Evolutionary conservation across 2,113 vertebrate genomes (phyloP), one percentile per base, ranked within the genome.

Genomic region (Tamias sibiricus): DNA sequence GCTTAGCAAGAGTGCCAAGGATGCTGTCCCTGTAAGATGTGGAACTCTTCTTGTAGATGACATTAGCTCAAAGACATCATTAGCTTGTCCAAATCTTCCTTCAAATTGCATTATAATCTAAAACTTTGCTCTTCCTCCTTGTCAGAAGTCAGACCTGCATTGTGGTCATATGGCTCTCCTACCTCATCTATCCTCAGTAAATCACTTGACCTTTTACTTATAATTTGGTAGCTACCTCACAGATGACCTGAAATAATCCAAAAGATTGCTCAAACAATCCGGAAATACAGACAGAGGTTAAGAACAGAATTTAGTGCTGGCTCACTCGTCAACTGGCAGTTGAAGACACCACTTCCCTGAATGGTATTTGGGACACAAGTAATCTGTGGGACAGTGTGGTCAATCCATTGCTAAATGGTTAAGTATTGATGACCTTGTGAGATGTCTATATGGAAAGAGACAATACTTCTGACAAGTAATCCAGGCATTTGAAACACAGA

Each of bases 131-230:
- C 4, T 4, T 90, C 2, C 9, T 49, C 40, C 1, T 75, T 83
- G 24, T 68, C 26, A 42, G 6, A 0, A 0, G 4, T 62, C 30
- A 75, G 54, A 19, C 12, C 19, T 82, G 32, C 12, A 30, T 32
- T 9, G 0, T 4, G 11, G 2, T 35, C 30, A 16, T 24, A 44
- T 52, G 35, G 26, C 8, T 9, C 3, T 72, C 59, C 37, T 6
- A 22, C 14, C 28, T 66, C 35, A 19, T 7, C 35, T 90, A 24
- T 17, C 13, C 42, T 10, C 4, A 42, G 9, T 42, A n/a, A 90
- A 19, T 49, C 17, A 40, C 2, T 26, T 69, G 0, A 40, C 30
- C 16, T 2, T 83, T 6, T 40, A 30, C n/a, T 59, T 54, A 19
- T 5, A 64, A 59, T 1, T 44, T 37, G 8, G 19, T 77, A 0